Conservation (phyloP, 2,113 vertebrate species). For the Caloenas nicobarica region DNA sequence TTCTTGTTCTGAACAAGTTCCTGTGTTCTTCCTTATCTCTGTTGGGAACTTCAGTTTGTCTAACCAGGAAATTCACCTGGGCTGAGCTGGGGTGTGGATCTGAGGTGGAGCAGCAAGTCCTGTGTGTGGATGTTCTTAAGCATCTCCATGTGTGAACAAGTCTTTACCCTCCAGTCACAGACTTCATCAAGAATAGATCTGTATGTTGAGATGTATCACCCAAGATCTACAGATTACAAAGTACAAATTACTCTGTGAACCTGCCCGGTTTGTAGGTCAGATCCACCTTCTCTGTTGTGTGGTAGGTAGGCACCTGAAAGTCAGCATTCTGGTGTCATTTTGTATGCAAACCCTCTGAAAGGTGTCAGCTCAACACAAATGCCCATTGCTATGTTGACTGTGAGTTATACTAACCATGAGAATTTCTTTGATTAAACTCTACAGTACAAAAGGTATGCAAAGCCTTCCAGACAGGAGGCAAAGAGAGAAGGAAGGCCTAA, state of each 20-base stretch:
- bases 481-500: neutral
- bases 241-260: neutral
- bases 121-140: neutral
- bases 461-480: neutral
- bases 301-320: neutral
- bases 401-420: neutral
- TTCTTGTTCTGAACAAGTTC: slow-evolving; percentile 39
- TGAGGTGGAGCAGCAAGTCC: neutral
- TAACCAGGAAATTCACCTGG: slow-evolving; percentile 18
- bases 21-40: slow-evolving; percentile 4
- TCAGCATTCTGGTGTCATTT: neutral
- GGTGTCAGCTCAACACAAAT: neutral
- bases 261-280: neutral
- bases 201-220: neutral
- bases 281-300: neutral
- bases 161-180: neutral
- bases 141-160: neutral
- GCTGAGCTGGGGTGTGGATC: neutral
- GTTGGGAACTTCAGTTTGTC: neutral
- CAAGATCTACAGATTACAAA: neutral
- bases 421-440: neutral
- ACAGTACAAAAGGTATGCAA: neutral
- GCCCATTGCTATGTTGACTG: neutral
- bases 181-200: neutral
- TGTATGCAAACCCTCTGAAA: neutral